Evolutionary conservation across 2,888 invertebrate genomes (phyloP).

Genomic region (Pycnomerus fuliginosus): DNA sequence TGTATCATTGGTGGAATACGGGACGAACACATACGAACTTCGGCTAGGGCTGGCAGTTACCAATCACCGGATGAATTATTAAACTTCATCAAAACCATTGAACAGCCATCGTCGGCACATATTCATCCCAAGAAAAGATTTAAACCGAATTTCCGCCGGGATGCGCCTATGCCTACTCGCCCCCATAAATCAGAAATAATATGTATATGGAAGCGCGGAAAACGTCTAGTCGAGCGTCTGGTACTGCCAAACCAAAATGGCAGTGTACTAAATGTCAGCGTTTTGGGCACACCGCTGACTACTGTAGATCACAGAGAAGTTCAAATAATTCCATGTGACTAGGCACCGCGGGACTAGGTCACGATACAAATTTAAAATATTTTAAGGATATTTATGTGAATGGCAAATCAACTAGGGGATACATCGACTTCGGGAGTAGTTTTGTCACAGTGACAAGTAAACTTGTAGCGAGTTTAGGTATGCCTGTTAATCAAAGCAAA

Average conservation of each 20-base stretch:
- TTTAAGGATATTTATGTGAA: conserved; percentile 3
- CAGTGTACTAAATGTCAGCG: not conserved
- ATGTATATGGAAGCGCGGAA: no score
- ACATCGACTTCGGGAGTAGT: conserved; percentile 4
- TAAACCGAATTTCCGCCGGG: no score
- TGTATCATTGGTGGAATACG: not conserved
- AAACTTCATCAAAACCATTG: not conserved
- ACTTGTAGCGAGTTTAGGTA: not conserved
- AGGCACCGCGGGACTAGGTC: not conserved
- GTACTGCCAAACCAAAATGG: no score
- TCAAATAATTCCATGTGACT: no score
- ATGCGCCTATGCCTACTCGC: no score
- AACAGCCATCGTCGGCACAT: no score
- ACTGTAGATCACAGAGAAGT: no score
- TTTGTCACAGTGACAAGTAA: not conserved
- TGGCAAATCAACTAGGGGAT: not conserved
- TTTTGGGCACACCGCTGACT: not conserved
- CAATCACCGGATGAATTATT: not conserved
- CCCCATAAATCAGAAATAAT: no score
- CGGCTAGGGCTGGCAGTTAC: not conserved
- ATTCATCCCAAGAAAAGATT: no score
- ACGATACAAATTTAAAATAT: conserved; percentile 3
- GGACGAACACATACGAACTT: not conserved
- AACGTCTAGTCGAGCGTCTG: no score
- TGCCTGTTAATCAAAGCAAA: not conserved